Conservation (phyloP, 2,888 invertebrate species). For the Athalia circularis region DNA sequence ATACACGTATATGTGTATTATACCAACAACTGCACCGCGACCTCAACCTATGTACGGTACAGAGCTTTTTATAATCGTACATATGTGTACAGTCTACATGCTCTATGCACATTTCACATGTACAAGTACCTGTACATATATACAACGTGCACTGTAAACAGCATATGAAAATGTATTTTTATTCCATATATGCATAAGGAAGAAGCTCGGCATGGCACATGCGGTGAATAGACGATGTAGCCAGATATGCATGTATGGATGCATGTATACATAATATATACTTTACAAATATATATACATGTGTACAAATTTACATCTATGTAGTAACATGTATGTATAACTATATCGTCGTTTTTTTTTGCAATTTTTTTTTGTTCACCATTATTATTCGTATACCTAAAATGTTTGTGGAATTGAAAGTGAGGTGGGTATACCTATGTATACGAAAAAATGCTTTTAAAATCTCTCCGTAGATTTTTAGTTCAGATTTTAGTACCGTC, state of each 20-base stretch:
- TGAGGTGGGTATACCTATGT: too few relatives aligned
- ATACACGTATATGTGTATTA: background rate
- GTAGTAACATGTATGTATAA: too few relatives aligned
- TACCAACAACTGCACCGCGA: too few relatives aligned
- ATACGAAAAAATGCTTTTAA: background rate
- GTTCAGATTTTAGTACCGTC: background rate
- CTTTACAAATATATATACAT: background rate
- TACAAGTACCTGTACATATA: slow-evolving; percentile 21
- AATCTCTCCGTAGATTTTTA: background rate
- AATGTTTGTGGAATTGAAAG: too few relatives aligned
- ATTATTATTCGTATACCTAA: too few relatives aligned
- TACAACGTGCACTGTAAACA: slow-evolving; percentile 19
- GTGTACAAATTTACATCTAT: background rate
- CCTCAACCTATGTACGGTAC: too few relatives aligned
- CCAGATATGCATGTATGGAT: background rate
- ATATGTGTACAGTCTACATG: too few relatives aligned
- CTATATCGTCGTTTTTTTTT: too few relatives aligned
- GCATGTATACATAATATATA: background rate
- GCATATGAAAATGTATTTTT: slow-evolving; percentile 8
- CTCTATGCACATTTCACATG: slow-evolving; percentile 4
- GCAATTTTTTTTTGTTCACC: too few relatives aligned
- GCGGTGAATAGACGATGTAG: slow-evolving; percentile 32
- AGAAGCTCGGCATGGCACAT: background rate
- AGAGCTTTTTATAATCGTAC: too few relatives aligned
- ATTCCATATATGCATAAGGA: background rate